Percentiles rank a stretch among this genome's conserved stretches.
phyloP scores from a whole-genome alignment of 1,140 invertebrate genomes.

The Diploscapter pachys region DNA sequence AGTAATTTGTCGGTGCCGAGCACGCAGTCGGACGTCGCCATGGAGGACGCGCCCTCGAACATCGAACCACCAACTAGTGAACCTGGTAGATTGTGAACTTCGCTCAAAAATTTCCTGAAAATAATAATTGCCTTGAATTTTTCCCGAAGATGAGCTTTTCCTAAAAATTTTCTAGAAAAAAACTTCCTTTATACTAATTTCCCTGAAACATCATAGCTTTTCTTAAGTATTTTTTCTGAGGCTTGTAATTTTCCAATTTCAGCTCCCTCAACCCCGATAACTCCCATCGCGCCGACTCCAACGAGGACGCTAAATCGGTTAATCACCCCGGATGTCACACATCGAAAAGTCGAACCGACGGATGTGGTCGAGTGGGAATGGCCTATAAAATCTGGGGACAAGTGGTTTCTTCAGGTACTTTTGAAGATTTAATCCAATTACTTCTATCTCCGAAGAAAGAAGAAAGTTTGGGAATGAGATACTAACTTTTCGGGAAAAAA shows the following conservation, averaged over 20 bases:
- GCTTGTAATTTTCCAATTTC: neutral
- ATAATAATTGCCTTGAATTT: too few species aligned
- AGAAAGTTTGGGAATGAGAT: too few species aligned
- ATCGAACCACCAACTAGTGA: too few species aligned
- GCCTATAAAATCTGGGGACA: conserved; percentile 29
- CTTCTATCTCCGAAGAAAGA: too few species aligned
- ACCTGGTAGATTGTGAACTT: too few species aligned
- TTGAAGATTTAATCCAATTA: neutral
- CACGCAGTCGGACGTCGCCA: too few species aligned
- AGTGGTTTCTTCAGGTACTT: conserved; percentile 26
- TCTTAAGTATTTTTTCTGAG: neutral
- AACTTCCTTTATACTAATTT: neutral
- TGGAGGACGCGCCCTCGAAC: too few species aligned
- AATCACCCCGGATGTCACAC: conserved; percentile 12
- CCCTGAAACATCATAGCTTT: neutral
- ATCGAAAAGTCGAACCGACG: conserved; percentile 15
- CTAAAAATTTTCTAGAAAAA: neutral
- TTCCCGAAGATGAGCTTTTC: too few species aligned
- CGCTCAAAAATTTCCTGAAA: too few species aligned
- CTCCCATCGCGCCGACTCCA: neutral
- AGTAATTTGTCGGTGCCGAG: too few species aligned
- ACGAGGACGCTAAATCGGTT: neutral
- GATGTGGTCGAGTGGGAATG: conserved; percentile 34
- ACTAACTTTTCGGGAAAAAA: too few species aligned
- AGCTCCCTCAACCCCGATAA: neutral